Base-by-base conservation (phyloP, 2,888 invertebrate species). In the Onthophagus sagittarius region DNA sequence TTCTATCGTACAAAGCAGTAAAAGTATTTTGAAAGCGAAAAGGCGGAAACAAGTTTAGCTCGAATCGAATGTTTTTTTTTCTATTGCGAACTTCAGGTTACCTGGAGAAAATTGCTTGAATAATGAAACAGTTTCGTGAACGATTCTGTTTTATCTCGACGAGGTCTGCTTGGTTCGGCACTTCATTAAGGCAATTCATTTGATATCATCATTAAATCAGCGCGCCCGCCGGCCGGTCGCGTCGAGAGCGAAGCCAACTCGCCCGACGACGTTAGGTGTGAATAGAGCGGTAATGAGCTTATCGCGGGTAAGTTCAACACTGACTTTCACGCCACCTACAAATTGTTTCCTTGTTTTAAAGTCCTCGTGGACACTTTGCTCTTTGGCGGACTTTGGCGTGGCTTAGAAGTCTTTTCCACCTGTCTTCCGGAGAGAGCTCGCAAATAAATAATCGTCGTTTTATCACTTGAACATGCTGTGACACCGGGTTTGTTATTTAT, bases 111-210 rank as follows among this genome's bases (percentile, higher is more conserved):
- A 53, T 53, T 53, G 39, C 39, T 11, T 53, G 39, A 53, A 53
- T 53, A 53, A 53, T 53, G 39, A 53, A 53, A 53, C 39, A 53
- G 39, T 53, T 53, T 53, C 39, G 39, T 53, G 39, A 53, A 53
- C 39, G 39, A 53, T 53, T 11, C 39, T 7, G 9, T 53, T 7
- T 11, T 53, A 53, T 53, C 39, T 53, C 39, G 39, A 53, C 39
- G 39, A 53, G 39, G 9, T 9, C 11, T 9, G 39, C 39, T 53
- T 11, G 39, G 39, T 53, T 53, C 39, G 67, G 23, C 67, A 67
- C 67, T 67, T 67, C 67, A 67, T 67, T 67, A 67, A 67, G 23
- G 67, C 67, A 67, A 67, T 67, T 67, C 67, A 67, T 67, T 67
- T 67, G 67, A 67, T 67, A 67, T 67, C 67, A 67, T 67, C 67